A percentile compares a stretch with the other conserved stretches of the same genome.
Evolutionary conservation across 1,140 invertebrate genomes (phyloP).

Genomic region (Drosophila ironensis): DNA sequence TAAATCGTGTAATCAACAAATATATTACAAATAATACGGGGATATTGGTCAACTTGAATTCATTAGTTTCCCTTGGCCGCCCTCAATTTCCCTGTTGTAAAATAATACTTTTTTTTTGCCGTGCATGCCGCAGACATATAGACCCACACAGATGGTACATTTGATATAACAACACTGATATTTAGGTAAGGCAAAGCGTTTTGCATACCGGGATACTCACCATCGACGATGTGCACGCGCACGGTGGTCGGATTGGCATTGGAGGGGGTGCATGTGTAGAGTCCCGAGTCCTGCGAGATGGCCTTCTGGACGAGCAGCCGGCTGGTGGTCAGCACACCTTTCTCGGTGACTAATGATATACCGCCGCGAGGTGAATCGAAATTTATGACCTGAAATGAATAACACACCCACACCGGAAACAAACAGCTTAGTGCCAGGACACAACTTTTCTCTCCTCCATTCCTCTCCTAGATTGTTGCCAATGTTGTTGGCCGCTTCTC

Average conservation of each 20-base stretch:
- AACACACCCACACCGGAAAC: slow-evolving; percentile 17
- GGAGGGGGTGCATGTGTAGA: slow-evolving; percentile 90
- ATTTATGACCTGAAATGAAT: slow-evolving; percentile 86
- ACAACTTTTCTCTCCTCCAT: slow-evolving; percentile 17
- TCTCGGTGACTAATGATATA: slow-evolving; percentile 91
- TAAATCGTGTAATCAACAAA: too few species aligned
- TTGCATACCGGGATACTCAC: slow-evolving; percentile 84
- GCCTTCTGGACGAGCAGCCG: slow-evolving; percentile 90
- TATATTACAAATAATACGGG: too few species aligned
- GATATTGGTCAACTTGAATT: too few species aligned
- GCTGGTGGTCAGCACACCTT: slow-evolving; percentile 89
- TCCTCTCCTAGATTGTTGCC: slow-evolving; percentile 10
- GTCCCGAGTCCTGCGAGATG: slow-evolving; percentile 88
- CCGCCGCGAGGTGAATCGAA: slow-evolving; percentile 90
- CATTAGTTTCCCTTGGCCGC: too few species aligned
- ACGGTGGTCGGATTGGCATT: slow-evolving; percentile 89
- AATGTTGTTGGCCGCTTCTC: neutral
- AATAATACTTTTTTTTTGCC: too few species aligned
- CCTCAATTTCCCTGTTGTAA: too few species aligned
- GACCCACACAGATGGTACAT: too few species aligned
- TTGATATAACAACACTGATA: slow-evolving; percentile 41
- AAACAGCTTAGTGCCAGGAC: slow-evolving; percentile 57
- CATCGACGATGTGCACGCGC: slow-evolving; percentile 91
- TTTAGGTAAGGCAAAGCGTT: slow-evolving; percentile 43
- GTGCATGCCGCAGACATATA: too few species aligned